A percentile compares a stretch with the other conserved stretches of the same genome.
These are phyloP conservation scores for Neria commutata DNA, from an alignment of 2,888 invertebrate species.

Conservation along the genomic window DNA sequence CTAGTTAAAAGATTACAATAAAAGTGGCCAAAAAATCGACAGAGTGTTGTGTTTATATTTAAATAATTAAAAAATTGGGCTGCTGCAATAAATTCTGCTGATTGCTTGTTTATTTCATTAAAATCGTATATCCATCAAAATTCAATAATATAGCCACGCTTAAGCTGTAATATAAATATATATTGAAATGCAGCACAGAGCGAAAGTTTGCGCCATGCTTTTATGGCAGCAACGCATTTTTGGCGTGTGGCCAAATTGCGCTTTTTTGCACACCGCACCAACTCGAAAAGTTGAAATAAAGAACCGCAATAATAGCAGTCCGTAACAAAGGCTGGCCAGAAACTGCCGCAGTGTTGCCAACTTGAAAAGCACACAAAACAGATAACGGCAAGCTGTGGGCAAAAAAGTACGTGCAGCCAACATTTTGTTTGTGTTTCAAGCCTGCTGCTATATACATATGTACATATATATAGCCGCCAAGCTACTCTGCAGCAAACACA, in stretches of 20 bases:
- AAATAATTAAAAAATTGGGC: too few species aligned
- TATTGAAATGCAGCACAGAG: too few species aligned
- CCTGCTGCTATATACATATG: too few species aligned
- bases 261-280: conserved; percentile 10
- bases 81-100: too few species aligned
- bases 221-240: conserved; percentile 36
- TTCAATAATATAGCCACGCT: too few species aligned
- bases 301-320: background rate
- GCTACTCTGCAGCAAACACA: too few species aligned
- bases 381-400: background rate
- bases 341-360: conserved; percentile 4
- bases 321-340: background rate
- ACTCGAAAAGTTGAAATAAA: background rate
- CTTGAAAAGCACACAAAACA: background rate
- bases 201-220: too few species aligned
- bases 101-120: conserved; percentile 7
- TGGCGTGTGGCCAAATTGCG: conserved; percentile 35
- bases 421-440: background rate
- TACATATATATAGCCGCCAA: too few species aligned
- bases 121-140: conserved; percentile 21
- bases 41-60: too few species aligned
- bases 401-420: background rate
- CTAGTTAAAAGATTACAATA: too few species aligned
- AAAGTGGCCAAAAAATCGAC: too few species aligned
- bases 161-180: too few species aligned